A percentile compares a stretch with the other conserved stretches of the same genome.
These are phyloP conservation scores for Loris lydekkerianus DNA, from an alignment of 2,797 vertebrate species.

Conservation along the genomic window DNA sequence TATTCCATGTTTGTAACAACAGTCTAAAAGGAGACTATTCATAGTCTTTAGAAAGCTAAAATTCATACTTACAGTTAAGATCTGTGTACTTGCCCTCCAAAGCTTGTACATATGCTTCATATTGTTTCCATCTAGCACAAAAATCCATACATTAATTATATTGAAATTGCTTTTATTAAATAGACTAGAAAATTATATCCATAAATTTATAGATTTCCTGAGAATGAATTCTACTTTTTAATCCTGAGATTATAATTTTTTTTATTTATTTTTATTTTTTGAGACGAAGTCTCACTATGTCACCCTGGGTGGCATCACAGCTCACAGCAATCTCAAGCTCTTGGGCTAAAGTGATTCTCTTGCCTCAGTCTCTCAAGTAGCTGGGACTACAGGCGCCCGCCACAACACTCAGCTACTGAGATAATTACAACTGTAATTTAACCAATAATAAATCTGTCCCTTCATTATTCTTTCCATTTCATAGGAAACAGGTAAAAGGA, in stretches of 20 bases:
- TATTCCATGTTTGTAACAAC: neutral
- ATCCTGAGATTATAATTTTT: neutral
- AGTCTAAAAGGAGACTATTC: slow-evolving; percentile 1
- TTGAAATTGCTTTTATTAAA: slow-evolving; percentile 60
- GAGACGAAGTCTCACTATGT: no score
- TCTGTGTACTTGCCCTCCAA: slow-evolving; percentile 99
- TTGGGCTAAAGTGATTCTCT: no score
- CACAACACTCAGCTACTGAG: neutral
- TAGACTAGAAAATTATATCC: slow-evolving; percentile 17
- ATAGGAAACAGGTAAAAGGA: neutral
- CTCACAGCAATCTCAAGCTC: no score
- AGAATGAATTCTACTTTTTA: slow-evolving; percentile 56
- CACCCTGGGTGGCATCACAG: no score
- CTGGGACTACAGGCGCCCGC: no score
- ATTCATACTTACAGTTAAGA: slow-evolving; percentile 95
- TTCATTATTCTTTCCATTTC: slow-evolving; percentile 35
- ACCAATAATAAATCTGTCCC: neutral
- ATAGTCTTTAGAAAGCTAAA: slow-evolving; percentile 32
- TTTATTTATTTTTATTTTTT: no score
- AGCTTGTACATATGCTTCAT: slow-evolving; percentile 98
- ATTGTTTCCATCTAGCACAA: slow-evolving; percentile 97
- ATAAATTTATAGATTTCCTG: neutral
- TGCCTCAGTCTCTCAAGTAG: no score
- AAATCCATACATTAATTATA: slow-evolving; percentile 26
- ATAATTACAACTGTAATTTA: slow-evolving; percentile 47